phyloP scores from a whole-genome alignment of 2,113 vertebrate genomes.

The Pluvianellus socialis region DNA sequence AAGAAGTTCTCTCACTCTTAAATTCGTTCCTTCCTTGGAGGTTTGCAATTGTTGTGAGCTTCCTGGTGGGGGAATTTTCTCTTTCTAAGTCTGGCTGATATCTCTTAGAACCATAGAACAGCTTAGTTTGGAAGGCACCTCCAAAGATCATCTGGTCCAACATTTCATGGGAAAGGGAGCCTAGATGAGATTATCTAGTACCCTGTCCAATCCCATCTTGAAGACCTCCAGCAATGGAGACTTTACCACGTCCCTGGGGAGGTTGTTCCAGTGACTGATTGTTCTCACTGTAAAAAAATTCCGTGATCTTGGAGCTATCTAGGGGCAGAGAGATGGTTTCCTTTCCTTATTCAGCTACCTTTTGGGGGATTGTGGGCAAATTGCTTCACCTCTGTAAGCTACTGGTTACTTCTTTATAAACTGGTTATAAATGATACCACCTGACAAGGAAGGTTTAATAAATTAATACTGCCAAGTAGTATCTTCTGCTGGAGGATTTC shows the following conservation, averaged over 20 bases:
- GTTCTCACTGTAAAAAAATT: not conserved
- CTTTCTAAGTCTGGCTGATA: not conserved
- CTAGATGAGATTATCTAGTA: not conserved
- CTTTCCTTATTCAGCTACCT: not conserved
- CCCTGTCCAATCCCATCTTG: not conserved
- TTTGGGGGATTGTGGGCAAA: not conserved
- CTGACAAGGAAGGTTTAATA: not conserved
- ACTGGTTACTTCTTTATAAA: not conserved
- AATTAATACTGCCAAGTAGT: not conserved
- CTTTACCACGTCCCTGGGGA: not conserved
- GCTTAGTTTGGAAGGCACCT: not conserved
- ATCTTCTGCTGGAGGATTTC: not conserved
- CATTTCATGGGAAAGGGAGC: not conserved
- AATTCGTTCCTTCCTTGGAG: not conserved
- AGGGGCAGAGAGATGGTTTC: not conserved
- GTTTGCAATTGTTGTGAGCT: not conserved
- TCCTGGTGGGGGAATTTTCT: not conserved
- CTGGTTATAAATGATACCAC: not conserved
- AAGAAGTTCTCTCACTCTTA: not conserved
- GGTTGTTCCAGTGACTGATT: not conserved
- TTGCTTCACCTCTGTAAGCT: not conserved
- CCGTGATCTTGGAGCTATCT: not conserved
- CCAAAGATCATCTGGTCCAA: not conserved
- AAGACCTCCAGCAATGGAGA: not conserved
- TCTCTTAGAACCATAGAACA: not conserved